phyloP scores from a whole-genome alignment of 1,140 invertebrate species.

The Hypothenemus hampei region DNA sequence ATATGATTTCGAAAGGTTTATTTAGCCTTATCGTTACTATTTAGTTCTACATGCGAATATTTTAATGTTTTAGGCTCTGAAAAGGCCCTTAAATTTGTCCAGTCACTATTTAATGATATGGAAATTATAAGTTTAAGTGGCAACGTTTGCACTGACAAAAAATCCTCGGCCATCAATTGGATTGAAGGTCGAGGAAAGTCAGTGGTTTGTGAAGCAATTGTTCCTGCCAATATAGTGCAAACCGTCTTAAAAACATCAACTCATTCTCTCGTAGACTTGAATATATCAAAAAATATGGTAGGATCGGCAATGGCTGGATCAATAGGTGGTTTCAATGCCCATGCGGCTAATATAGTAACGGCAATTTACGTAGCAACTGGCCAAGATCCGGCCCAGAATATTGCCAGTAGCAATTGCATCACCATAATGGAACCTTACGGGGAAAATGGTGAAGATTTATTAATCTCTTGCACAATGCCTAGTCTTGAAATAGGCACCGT shows the following conservation, averaged over 20 bases:
- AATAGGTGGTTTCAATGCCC: conserved; percentile 92
- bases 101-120: conserved; percentile 77
- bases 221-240: conserved; percentile 68
- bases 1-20: conserved; percentile 87
- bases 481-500: conserved; percentile 95
- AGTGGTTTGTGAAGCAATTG: conserved; percentile 86
- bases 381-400: conserved; percentile 96
- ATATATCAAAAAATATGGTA: conserved; percentile 89
- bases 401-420: conserved; percentile 93
- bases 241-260: conserved; percentile 83
- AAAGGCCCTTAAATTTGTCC: conserved; percentile 68
- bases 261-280: conserved; percentile 78
- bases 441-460: conserved; percentile 74
- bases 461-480: conserved; percentile 95
- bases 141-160: conserved; percentile 97
- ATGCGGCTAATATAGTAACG: conserved; percentile 97
- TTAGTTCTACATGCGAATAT: not conserved
- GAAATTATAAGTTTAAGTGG: conserved; percentile 90
- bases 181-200: conserved; percentile 95
- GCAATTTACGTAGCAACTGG: conserved; percentile 97
- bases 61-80: conserved; percentile 63
- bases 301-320: conserved; percentile 92
- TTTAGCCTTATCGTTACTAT: not conserved
- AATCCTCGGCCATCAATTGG: conserved; percentile 95
- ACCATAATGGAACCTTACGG: conserved; percentile 87